Evolutionary conservation across 2,113 vertebrate species (phyloP).

Genomic region (Platanista minor): DNA sequence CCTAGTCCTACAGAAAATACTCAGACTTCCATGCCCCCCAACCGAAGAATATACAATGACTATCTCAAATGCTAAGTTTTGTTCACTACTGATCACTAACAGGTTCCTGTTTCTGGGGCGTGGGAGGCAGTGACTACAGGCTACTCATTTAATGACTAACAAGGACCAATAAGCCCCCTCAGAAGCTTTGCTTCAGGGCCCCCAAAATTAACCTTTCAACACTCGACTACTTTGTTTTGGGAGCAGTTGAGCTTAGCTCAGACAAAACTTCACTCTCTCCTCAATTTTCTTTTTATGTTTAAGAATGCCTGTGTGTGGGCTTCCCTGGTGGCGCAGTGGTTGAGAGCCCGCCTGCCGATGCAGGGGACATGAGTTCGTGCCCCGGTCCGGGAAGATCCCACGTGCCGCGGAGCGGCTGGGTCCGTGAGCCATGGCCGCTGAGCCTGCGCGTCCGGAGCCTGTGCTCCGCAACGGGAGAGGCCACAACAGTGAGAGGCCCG

Average conservation of each 20-base stretch:
- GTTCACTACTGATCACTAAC: neutral
- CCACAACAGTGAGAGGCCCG: no score
- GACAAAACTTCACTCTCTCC: neutral
- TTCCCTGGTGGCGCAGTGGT: no score
- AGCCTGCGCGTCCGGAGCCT: no score
- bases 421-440: no score
- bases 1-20: neutral
- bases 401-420: no score
- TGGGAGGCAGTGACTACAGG: neutral
- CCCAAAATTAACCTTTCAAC: constrained; percentile 33
- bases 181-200: neutral
- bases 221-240: neutral
- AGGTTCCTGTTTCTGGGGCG: neutral
- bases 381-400: no score
- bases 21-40: neutral
- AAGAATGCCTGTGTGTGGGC: neutral
- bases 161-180: neutral
- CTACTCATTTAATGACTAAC: neutral
- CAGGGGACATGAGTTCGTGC: no score
- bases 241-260: neutral
- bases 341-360: no score
- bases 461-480: no score
- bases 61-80: neutral
- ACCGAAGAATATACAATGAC: neutral
- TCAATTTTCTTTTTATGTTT: constrained; percentile 27